Evolutionary conservation across 1,140 invertebrate species (phyloP), one percentile per base, ranked within the genome.

Genomic region (Lucilia sericata): DNA sequence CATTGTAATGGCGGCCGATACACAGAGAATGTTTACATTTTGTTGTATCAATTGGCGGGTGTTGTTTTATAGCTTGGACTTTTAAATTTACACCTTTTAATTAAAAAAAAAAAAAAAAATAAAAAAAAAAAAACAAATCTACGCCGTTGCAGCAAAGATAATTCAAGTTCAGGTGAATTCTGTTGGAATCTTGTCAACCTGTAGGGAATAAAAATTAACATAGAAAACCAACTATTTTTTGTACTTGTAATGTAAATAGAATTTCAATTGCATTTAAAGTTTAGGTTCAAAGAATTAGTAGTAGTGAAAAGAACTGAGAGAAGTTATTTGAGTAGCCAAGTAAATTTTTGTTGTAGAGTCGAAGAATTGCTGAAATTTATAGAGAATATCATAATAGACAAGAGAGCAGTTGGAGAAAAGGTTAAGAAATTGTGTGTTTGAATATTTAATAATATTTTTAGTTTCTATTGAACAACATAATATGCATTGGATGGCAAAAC

Each of bases 11-110:
- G 7, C 5, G 5, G 42, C 42, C 25, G 25, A 30, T 30, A 30
- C 25, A 30, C 25, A 30, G 42, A 8, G 2, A 42, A 42, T 42
- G 42, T 42, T 7, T 3, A 10, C 10, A 3, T 42, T 8, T 42
- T 42, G 42, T 42, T 42, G 5, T 42, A 42, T 42, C 42, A 42
- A 42, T 42, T 55, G 12, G 51, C 12, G 51, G 17, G 17, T 55
- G 51, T 55, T 55, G 51, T 55, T 55, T 55, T n/a, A 13, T 55
- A 55, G 12, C 51, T 42, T 55, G 51, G 51, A 8, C 51, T 55
- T 55, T 55, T 17, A 55, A 55, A 55, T 55, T 55, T n/a, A 70
- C 65, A 70, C 65, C 65, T 70, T 70, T 70, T 70, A 70, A 70
- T 70, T 70, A 70, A 70, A 70, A n/a, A 14, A 17, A 60, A 60